These are phyloP conservation scores for Falcaria lacertinaria DNA, from an alignment of 2,888 invertebrate genomes.

Conservation along the genomic window DNA sequence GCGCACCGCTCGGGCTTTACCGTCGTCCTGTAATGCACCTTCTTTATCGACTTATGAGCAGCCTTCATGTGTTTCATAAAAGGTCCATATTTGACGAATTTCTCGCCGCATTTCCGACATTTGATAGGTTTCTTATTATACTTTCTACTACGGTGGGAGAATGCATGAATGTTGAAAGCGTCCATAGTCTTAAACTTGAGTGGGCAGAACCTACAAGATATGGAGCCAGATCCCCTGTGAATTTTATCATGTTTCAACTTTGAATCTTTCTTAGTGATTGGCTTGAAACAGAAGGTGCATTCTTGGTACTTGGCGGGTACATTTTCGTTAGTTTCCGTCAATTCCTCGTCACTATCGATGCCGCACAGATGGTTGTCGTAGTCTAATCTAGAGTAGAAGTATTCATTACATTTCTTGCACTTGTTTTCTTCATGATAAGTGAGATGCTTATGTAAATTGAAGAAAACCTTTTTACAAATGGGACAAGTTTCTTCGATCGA, in stretches of 20 bases:
- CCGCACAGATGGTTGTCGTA: slow-evolving; percentile 67
- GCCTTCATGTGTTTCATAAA: slow-evolving; percentile 66
- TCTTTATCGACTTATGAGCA: slow-evolving; percentile 58
- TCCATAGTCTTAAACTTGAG: slow-evolving; percentile 72
- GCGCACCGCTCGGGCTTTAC: slow-evolving; percentile 78
- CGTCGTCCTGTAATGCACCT: slow-evolving; percentile 61
- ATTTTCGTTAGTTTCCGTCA: slow-evolving; percentile 20
- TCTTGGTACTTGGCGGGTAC: slow-evolving; percentile 54
- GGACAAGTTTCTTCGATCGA: slow-evolving; percentile 60
- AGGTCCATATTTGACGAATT: slow-evolving; percentile 66
- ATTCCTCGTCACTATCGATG: slow-evolving; percentile 68
- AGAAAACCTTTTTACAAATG: slow-evolving; percentile 67
- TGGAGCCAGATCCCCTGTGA: slow-evolving; percentile 63
- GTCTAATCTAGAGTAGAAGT: slow-evolving; percentile 61
- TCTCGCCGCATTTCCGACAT: slow-evolving; percentile 63
- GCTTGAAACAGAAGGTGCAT: slow-evolving; percentile 72
- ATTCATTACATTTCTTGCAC: slow-evolving; percentile 71
- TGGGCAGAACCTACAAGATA: slow-evolving; percentile 70
- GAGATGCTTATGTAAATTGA: slow-evolving; percentile 64
- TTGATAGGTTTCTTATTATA: slow-evolving; percentile 68
- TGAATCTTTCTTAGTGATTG: slow-evolving; percentile 54
- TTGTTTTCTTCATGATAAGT: slow-evolving; percentile 69
- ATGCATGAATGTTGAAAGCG: slow-evolving; percentile 71
- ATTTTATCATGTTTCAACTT: slow-evolving; percentile 56
- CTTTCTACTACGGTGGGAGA: slow-evolving; percentile 69